Evolutionary conservation across 1,140 invertebrate genomes (phyloP).

Genomic region (Penaeus indicus): DNA sequence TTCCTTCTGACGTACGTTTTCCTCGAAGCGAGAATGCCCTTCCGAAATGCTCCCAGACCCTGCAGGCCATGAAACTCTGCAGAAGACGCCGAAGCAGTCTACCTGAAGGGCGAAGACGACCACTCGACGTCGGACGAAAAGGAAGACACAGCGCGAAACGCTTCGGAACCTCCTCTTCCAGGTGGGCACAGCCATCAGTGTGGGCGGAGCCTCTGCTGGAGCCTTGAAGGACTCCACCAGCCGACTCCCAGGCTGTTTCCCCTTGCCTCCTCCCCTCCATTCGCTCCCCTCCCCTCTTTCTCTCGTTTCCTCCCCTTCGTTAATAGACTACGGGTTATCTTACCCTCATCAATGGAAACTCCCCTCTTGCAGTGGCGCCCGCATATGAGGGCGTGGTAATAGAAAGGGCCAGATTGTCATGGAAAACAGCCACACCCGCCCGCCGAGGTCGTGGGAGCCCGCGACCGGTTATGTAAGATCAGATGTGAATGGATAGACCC

Average conservation of each 20-base stretch:
- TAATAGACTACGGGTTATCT: slow-evolving; percentile 21
- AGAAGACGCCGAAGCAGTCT: too few species aligned
- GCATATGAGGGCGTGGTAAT: too few species aligned
- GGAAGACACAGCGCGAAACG: not conserved
- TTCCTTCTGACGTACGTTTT: not conserved
- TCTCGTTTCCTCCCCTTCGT: slow-evolving; percentile 18
- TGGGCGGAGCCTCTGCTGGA: slow-evolving; percentile 41
- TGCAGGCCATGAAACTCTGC: too few species aligned
- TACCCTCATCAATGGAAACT: slow-evolving; percentile 20
- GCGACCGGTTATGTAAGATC: too few species aligned
- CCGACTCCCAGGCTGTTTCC: slow-evolving; percentile 18
- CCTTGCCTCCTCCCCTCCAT: slow-evolving; percentile 17
- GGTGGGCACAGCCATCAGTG: not conserved
- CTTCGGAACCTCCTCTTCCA: not conserved
- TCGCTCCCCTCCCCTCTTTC: not conserved
- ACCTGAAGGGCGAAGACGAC: too few species aligned
- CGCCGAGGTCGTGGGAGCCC: too few species aligned
- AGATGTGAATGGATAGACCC: too few species aligned
- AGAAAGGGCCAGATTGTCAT: slow-evolving; percentile 5
- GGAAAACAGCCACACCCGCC: not conserved
- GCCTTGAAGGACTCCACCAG: slow-evolving; percentile 38
- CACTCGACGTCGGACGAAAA: too few species aligned
- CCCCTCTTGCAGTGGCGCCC: too few species aligned
- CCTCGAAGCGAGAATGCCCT: not conserved
- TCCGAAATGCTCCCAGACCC: too few species aligned